Conservation (phyloP, 2,113 vertebrate genomes). For the Anser cygnoides region DNA sequence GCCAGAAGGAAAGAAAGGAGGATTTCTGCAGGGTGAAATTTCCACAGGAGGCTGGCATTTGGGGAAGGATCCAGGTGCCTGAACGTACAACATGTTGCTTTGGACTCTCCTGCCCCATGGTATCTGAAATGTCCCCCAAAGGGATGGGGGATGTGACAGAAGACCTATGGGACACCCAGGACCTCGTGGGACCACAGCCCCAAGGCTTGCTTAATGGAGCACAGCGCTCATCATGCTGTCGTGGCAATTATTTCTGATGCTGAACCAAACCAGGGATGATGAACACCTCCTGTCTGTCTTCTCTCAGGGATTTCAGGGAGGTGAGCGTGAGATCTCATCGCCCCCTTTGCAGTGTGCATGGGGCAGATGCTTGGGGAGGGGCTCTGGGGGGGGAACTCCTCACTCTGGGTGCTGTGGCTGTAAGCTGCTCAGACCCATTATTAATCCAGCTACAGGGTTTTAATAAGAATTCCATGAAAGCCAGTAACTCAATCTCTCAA, state of each 20-base stretch:
- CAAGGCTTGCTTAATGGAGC: not conserved
- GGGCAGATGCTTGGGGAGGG: not conserved
- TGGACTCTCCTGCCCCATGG: not conserved
- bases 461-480: not conserved
- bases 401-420: too few species aligned
- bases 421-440: not conserved
- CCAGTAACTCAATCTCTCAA: conserved; percentile 9
- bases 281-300: not conserved
- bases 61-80: not conserved
- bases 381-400: not conserved
- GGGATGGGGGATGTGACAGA: not conserved
- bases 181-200: fast-evolving
- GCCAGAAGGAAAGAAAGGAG: not conserved
- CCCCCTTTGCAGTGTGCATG: not conserved
- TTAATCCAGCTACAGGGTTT: conserved; percentile 29
- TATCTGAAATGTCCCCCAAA: not conserved
- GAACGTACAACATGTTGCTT: not conserved
- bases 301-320: not conserved
- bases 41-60: not conserved
- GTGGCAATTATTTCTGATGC: not conserved
- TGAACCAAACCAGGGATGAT: not conserved
- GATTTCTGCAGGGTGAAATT: not conserved
- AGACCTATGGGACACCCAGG: not conserved
- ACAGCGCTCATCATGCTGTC: not conserved
- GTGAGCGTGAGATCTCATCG: not conserved